Evolutionary conservation across 2,113 vertebrate species (phyloP), one percentile per base, ranked within the genome.

Genomic region (Crypturellus undulatus): DNA sequence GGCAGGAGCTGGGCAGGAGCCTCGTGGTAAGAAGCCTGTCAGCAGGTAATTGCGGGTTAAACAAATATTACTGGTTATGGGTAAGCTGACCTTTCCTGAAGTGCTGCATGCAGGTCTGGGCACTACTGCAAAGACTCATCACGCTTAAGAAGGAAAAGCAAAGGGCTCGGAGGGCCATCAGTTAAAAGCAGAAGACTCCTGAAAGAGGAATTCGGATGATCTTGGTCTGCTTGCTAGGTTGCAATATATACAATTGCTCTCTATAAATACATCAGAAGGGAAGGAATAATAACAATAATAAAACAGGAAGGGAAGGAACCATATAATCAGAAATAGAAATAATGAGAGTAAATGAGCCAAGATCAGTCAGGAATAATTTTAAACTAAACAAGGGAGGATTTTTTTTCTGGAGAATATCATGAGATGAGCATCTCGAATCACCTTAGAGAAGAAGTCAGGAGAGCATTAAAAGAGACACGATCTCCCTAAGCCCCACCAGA

Each of bases 221-320:
- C 25, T 11, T 68, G 76, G 36, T 15, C 56, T 92, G 14, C 88
- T 85, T 78, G 76, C 38, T 84, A 78, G 8, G 26, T 54, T 78
- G 72, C 59, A 95, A 90, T 67, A 78, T 20, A 38, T 52, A 58
- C 30, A 47, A 95, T 64, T 90, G 69, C 69, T 78, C 76, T 90
- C 94, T 94, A 95, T 95, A 95, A 95, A 96, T 96, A 96, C 77
- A 95, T 77, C 69, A 34, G 77, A 93, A 40, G 20, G 72, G 92
- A 96, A 96, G 88, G 86, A 95, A 86, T 34, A 83, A 51, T 88
- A 90, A 20, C 21, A 47, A 47, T 47, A 22, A 49, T 49, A 49
- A 49, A 92, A 95, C 92, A 96, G 95, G 93, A 96, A 93, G 42
- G 47, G 32, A 38, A 93, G 32, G 60, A 93, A 88, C 76, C 40